Evolutionary conservation across 2,113 vertebrate species (phyloP).

Genomic region (Bujurquina vittata): DNA sequence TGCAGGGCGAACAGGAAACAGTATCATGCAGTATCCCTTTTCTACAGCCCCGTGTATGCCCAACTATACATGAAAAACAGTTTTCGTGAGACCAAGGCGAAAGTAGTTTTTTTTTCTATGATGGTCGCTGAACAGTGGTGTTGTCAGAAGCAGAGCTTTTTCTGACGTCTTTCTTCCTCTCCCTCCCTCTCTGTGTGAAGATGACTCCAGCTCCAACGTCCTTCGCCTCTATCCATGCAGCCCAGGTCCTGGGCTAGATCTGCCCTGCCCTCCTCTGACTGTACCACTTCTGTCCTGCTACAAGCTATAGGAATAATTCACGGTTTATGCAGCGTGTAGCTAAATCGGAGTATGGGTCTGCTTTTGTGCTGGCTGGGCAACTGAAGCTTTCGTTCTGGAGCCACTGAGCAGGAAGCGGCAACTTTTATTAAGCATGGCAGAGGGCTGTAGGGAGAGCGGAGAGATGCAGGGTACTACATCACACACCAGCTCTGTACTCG

Average conservation of each 20-base stretch:
- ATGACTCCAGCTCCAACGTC: slow-evolving; percentile 72
- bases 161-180: slow-evolving; percentile 77
- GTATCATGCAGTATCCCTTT: slow-evolving; percentile 64
- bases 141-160: slow-evolving; percentile 75
- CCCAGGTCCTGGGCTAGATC: slow-evolving; percentile 78
- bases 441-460: slow-evolving; percentile 54
- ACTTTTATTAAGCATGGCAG: slow-evolving; percentile 81
- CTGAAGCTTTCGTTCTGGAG: slow-evolving; percentile 69
- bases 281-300: slow-evolving; percentile 47
- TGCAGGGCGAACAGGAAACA: slow-evolving; percentile 64
- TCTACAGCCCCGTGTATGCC: slow-evolving; percentile 46
- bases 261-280: slow-evolving; percentile 63
- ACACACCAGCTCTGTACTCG: slow-evolving; percentile 58
- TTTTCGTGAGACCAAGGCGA: slow-evolving; percentile 68
- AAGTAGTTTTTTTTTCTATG: slow-evolving; percentile 69
- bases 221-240: slow-evolving; percentile 78
- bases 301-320: slow-evolving; percentile 68
- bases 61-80: slow-evolving; percentile 60
- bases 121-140: slow-evolving; percentile 69
- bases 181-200: slow-evolving; percentile 74
- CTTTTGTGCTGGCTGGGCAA: slow-evolving; percentile 88
- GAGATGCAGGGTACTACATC: slow-evolving; percentile 67
- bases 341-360: slow-evolving; percentile 68
- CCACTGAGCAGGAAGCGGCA: slow-evolving; percentile 74
- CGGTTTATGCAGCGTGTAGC: slow-evolving; percentile 86